Percentiles rank a stretch among this genome's conserved stretches.
These are phyloP conservation scores for Listronotus bonariensis DNA, from an alignment of 1,140 invertebrate species.

Conservation along the genomic window DNA sequence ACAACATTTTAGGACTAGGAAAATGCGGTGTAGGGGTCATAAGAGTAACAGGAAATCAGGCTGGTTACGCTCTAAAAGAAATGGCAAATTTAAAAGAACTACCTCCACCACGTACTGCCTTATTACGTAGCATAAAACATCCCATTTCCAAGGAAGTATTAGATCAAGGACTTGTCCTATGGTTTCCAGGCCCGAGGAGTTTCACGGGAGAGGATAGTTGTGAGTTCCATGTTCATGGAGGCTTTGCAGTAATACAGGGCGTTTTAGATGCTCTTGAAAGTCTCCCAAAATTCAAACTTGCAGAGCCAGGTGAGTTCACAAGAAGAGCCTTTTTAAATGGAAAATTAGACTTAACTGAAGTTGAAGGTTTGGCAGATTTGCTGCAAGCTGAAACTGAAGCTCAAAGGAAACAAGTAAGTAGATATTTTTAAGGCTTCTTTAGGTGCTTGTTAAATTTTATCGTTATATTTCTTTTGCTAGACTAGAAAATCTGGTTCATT, in stretches of 20 bases:
- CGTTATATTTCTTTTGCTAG: too few species aligned
- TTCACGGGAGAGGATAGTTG: slow-evolving; percentile 92
- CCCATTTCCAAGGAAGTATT: slow-evolving; percentile 68
- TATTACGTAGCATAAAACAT: slow-evolving; percentile 67
- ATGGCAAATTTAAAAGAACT: slow-evolving; percentile 62
- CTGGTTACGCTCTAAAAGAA: slow-evolving; percentile 61
- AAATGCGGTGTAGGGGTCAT: slow-evolving; percentile 87
- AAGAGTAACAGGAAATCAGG: slow-evolving; percentile 72
- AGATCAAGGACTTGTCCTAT: slow-evolving; percentile 81
- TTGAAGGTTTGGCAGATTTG: slow-evolving; percentile 87
- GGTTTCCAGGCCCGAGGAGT: slow-evolving; percentile 87
- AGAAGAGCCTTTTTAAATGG: slow-evolving; percentile 81
- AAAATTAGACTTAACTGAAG: slow-evolving; percentile 86
- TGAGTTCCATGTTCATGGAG: slow-evolving; percentile 91
- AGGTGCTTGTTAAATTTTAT: too few species aligned
- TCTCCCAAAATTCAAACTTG: slow-evolving; percentile 67
- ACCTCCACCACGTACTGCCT: slow-evolving; percentile 67
- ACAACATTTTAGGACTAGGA: slow-evolving; percentile 64
- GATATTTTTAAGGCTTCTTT: not conserved
- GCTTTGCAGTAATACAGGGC: slow-evolving; percentile 75
- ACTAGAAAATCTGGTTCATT: too few species aligned
- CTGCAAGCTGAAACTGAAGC: slow-evolving; percentile 88
- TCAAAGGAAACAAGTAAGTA: slow-evolving; percentile 71
- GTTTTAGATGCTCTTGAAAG: slow-evolving; percentile 69
- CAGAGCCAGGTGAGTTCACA: slow-evolving; percentile 82